Percentiles rank a stretch among this genome's conserved stretches.
Conservation (phyloP, 2,113 vertebrate species). For the Castor canadensis region DNA sequence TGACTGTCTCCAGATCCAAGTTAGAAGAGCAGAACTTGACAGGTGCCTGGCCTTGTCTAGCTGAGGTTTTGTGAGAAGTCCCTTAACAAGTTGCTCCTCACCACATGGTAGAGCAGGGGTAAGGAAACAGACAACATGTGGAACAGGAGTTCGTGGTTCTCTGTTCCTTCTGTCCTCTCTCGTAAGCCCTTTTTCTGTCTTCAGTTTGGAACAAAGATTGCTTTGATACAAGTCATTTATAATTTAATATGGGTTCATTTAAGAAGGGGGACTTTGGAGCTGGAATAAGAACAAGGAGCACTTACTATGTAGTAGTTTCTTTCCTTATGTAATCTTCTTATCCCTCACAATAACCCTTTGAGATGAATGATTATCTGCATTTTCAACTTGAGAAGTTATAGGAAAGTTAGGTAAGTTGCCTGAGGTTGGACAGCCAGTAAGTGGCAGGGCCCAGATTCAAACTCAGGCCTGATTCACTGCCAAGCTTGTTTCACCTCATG, state of each 20-base stretch:
- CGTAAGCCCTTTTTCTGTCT: background rate
- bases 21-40: background rate
- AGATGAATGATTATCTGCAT: background rate
- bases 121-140: background rate
- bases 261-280: background rate
- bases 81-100: background rate
- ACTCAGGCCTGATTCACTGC: background rate
- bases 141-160: background rate
- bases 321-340: background rate
- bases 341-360: background rate
- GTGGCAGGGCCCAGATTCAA: background rate
- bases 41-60: background rate
- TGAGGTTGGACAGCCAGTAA: background rate
- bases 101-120: background rate
- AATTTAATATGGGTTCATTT: conserved; percentile 32
- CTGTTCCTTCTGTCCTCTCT: background rate
- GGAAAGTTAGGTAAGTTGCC: conserved; percentile 15
- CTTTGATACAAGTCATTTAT: conserved; percentile 33
- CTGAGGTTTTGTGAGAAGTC: background rate
- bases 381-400: background rate
- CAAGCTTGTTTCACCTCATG: background rate
- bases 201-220: conserved; percentile 10
- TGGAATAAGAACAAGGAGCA: background rate
- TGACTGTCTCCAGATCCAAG: accelerated
- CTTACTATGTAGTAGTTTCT: background rate